Evolutionary conservation across 2,113 vertebrate species (phyloP).

Genomic region (Muscicapa adusta): DNA sequence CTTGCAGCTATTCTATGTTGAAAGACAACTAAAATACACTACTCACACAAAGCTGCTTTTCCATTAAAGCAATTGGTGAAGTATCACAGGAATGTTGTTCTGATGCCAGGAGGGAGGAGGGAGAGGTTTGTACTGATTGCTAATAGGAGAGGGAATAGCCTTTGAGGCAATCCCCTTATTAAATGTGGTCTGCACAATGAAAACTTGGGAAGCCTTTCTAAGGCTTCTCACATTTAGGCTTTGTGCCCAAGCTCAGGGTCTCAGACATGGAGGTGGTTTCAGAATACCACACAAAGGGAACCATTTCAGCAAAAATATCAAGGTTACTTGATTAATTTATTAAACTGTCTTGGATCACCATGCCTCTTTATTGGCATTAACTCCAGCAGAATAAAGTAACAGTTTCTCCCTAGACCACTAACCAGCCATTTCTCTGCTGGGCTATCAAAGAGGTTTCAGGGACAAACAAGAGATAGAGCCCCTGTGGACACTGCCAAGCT

Average conservation of each 20-base stretch:
- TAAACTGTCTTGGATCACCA: not conserved
- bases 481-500: not conserved
- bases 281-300: not conserved
- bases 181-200: constrained; percentile 16
- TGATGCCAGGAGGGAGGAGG: constrained; percentile 18
- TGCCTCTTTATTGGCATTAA: not conserved
- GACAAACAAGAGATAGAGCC: not conserved
- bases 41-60: not conserved
- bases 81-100: constrained; percentile 45
- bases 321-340: not conserved
- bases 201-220: constrained; percentile 24
- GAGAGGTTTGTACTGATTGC: not conserved
- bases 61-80: constrained; percentile 29
- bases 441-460: not conserved
- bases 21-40: not conserved
- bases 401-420: not conserved
- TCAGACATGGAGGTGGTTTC: not conserved
- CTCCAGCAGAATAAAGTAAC: not conserved
- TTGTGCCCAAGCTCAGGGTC: not conserved
- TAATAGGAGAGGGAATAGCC: constrained; percentile 1
- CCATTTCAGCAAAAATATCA: not conserved
- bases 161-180: constrained; percentile 24
- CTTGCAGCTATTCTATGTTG: not conserved
- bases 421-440: not conserved
- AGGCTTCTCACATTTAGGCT: constrained; percentile 2